Evolutionary conservation across 2,888 invertebrate species (phyloP).

Genomic region (Heliconius hortense): DNA sequence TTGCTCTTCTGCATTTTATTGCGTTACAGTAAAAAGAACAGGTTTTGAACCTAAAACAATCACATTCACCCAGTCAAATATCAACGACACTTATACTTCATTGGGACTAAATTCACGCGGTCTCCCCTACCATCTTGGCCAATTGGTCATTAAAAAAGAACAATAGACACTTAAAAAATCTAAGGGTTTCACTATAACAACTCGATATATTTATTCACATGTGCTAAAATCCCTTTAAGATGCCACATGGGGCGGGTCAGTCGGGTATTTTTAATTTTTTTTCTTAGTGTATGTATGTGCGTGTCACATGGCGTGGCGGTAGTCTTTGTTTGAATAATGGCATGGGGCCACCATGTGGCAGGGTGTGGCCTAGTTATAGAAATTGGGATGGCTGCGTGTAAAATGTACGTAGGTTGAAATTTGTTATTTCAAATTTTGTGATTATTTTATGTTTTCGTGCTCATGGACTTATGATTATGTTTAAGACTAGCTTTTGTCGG

Average conservation of each 20-base stretch:
- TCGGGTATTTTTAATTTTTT: slow-evolving; percentile 55
- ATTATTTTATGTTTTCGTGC: too few relatives aligned
- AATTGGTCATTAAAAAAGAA: slow-evolving; percentile 28
- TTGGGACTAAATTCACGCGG: neutral
- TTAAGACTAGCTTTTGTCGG: too few relatives aligned
- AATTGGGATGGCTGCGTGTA: slow-evolving; percentile 3
- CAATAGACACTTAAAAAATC: slow-evolving; percentile 23
- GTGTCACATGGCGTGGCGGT: slow-evolving; percentile 56
- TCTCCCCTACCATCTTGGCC: neutral
- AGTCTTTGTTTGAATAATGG: slow-evolving; percentile 46
- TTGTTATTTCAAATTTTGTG: neutral
- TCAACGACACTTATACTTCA: neutral
- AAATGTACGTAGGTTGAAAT: neutral
- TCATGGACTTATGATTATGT: neutral
- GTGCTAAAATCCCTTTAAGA: slow-evolving; percentile 48
- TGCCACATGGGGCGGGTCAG: slow-evolving; percentile 58
- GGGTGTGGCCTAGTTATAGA: slow-evolving; percentile 34
- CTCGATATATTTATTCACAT: slow-evolving; percentile 58
- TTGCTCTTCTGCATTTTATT: neutral
- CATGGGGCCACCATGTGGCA: slow-evolving; percentile 46
- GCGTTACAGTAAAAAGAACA: neutral
- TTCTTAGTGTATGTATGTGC: slow-evolving; percentile 39
- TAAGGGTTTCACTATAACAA: slow-evolving; percentile 33
- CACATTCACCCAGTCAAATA: neutral
- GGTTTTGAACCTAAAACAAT: neutral